These are phyloP conservation scores for Rapana venosa DNA, from an alignment of 2,888 invertebrate species.

Conservation along the genomic window DNA sequence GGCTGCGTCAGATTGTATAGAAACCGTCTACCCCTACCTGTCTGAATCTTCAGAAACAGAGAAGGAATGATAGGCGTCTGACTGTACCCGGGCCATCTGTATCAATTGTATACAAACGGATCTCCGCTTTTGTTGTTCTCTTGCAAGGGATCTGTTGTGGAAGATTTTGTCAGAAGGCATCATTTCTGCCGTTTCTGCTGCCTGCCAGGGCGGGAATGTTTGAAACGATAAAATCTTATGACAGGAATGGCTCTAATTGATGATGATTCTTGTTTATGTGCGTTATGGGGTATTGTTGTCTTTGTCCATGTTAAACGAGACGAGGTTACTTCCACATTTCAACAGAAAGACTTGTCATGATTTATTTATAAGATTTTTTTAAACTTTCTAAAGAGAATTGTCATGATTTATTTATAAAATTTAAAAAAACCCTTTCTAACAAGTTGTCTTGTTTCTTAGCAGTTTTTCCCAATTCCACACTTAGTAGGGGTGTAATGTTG, in stretches of 20 bases:
- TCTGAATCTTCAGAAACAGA: neutral
- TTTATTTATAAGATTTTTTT: too few species aligned
- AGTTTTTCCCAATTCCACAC: too few species aligned
- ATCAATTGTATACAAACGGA: neutral
- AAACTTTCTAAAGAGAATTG: too few species aligned
- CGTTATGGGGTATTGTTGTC: neutral
- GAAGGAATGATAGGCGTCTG: too few species aligned
- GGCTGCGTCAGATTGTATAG: conserved; percentile 1
- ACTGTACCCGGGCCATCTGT: neutral
- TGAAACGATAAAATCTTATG: neutral
- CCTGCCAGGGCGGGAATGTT: neutral
- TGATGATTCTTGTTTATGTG: conserved; percentile 3
- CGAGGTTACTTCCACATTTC: too few species aligned
- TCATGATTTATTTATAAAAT: too few species aligned
- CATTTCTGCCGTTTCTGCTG: neutral
- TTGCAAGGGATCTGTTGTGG: neutral
- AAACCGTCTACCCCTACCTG: neutral
- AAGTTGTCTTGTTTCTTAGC: too few species aligned
- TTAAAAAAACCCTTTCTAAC: too few species aligned
- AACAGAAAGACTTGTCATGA: too few species aligned
- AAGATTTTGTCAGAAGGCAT: neutral
- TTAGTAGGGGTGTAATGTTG: too few species aligned
- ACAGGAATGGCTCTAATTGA: neutral
- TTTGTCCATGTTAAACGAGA: neutral
- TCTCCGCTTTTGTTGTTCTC: neutral